A percentile compares a stretch with the other conserved stretches of the same genome.
Conservation (phyloP, 2,113 vertebrate genomes). For the Coptodon bakossiorum region DNA sequence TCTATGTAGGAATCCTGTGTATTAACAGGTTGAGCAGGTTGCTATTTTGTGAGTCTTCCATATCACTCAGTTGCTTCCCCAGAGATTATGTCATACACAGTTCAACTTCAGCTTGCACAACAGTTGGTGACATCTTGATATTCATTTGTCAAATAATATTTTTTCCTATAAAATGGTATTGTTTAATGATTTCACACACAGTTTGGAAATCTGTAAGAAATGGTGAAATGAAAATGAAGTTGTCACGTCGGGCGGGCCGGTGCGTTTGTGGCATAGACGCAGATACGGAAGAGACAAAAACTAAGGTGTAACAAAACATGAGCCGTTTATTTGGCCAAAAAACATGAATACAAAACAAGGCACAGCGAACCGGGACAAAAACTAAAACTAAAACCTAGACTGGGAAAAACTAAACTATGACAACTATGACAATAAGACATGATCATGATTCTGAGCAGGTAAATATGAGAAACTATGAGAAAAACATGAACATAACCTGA, state of each 20-base stretch:
- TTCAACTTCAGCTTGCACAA: neutral
- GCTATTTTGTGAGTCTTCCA: neutral
- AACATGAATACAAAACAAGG: neutral
- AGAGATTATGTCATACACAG: neutral
- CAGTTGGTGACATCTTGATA: neutral
- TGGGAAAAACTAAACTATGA: neutral
- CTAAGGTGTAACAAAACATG: neutral
- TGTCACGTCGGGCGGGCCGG: neutral
- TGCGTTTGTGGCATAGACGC: neutral
- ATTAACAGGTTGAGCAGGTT: neutral
- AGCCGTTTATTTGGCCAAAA: neutral
- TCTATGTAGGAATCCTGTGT: neutral
- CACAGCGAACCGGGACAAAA: neutral
- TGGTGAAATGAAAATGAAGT: neutral
- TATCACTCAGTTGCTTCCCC: neutral
- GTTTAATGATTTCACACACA: neutral
- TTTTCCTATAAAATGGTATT: fast-evolving
- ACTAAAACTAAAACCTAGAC: neutral
- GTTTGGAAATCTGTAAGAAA: neutral
- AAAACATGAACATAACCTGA: neutral
- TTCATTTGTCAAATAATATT: neutral
- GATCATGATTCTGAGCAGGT: neutral
- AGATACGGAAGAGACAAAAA: neutral
- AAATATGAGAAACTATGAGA: neutral
- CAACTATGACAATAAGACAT: neutral